A percentile compares a stretch with the other conserved stretches of the same genome.
Evolutionary conservation across 2,797 vertebrate species (phyloP).

Genomic region (Champsocephalus esox): DNA sequence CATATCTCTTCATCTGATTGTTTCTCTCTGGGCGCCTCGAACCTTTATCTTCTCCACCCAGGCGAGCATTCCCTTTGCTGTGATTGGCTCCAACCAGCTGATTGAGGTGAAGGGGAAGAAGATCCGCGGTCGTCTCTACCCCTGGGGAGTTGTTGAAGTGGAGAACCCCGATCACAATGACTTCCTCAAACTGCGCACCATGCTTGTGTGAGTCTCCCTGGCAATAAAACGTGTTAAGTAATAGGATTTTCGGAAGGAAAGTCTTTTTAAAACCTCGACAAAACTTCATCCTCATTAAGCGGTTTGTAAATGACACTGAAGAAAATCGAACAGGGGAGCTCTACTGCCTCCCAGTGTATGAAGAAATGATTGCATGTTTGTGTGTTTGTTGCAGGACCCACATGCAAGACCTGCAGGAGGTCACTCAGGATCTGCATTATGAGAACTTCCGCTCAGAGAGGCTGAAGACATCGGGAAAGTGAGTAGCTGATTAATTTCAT

Average conservation of each 20-base stretch:
- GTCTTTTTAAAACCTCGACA: conserved; percentile 13
- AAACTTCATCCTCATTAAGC: conserved; percentile 2
- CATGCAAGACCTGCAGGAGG: conserved; percentile 94
- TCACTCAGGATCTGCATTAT: conserved; percentile 92
- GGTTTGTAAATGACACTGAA: neutral
- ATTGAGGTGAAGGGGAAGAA: conserved; percentile 95
- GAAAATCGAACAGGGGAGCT: conserved; percentile 8
- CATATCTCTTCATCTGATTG: neutral
- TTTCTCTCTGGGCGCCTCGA: conserved; percentile 3
- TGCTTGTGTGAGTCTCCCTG: conserved; percentile 88
- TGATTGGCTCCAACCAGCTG: conserved; percentile 92
- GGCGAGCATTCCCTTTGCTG: conserved; percentile 92
- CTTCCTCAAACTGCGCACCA: conserved; percentile 92
- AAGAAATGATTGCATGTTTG: conserved; percentile 23
- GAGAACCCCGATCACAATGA: conserved; percentile 96
- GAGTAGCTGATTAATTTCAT: conserved; percentile 16
- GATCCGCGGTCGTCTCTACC: conserved; percentile 90
- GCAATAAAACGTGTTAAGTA: conserved; percentile 26
- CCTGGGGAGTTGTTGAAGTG: conserved; percentile 92
- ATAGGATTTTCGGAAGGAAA: conserved; percentile 15
- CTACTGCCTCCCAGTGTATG: conserved; percentile 67
- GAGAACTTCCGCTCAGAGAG: conserved; percentile 95
- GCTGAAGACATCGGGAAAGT: conserved; percentile 89
- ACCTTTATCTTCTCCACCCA: conserved; percentile 60
- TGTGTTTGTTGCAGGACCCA: conserved; percentile 85